phyloP scores from a whole-genome alignment of 1,140 invertebrate species.

The Phenacoccus solenopsis region DNA sequence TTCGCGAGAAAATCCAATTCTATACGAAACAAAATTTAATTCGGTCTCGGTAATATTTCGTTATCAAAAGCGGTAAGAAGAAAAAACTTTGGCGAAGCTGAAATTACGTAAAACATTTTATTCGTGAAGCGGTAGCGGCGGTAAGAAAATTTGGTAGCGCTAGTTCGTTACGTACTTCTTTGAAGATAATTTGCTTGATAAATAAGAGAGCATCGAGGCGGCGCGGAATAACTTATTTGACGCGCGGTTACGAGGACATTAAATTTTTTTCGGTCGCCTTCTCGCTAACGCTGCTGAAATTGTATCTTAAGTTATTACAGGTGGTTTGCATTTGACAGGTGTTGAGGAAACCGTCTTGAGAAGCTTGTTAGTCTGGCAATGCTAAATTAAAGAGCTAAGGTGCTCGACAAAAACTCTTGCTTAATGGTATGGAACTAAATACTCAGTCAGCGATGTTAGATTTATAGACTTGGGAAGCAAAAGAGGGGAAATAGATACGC shows the following conservation, averaged over 20 bases:
- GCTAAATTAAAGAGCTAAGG: neutral
- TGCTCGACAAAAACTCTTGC: constrained; percentile 10
- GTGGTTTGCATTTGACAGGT: constrained; percentile 16
- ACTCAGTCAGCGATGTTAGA: neutral
- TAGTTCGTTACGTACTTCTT: neutral
- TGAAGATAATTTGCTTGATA: neutral
- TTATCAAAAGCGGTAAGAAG: neutral
- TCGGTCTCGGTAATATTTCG: neutral
- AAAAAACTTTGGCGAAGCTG: neutral
- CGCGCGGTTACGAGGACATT: neutral
- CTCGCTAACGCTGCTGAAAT: neutral
- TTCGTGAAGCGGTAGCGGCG: neutral
- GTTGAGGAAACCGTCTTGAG: neutral
- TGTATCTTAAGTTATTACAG: constrained; percentile 13
- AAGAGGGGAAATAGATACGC: no score
- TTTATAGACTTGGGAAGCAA: no score
- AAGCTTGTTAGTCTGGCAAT: neutral
- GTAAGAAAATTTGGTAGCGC: neutral
- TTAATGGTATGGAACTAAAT: constrained; percentile 8
- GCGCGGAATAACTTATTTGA: constrained; percentile 3
- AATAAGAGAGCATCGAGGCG: neutral
- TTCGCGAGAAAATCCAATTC: neutral
- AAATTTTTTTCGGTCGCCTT: neutral
- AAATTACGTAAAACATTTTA: neutral
- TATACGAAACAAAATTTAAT: neutral